A percentile compares a stretch with the other conserved stretches of the same genome.
Conservation (phyloP, 1,140 invertebrate genomes). For the Anoplolepis gracilipes region DNA sequence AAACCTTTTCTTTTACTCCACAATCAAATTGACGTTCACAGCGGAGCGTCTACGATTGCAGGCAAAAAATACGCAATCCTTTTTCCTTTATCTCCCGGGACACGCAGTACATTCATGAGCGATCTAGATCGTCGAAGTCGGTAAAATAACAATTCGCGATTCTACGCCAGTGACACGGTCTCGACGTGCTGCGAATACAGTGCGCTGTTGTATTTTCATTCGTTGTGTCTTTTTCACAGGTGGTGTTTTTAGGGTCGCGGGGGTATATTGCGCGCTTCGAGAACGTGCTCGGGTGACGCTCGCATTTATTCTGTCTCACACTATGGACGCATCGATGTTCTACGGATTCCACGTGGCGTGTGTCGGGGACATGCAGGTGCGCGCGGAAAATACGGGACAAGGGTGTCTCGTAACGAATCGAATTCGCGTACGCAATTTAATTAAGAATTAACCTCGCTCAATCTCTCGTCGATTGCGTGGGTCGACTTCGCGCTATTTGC, state of each 20-base stretch:
- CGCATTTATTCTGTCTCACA: conserved; percentile 70
- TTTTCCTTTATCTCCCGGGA: conserved; percentile 13
- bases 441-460: conserved; percentile 73
- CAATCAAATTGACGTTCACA: neutral
- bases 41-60: neutral
- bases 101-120: neutral
- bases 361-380: conserved; percentile 64
- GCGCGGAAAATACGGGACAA: conserved; percentile 20
- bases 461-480: neutral
- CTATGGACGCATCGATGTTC: conserved; percentile 48
- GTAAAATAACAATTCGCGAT: conserved; percentile 9
- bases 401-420: conserved; percentile 64
- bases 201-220: neutral
- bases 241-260: conserved; percentile 64
- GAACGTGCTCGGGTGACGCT: conserved; percentile 57
- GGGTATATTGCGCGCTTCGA: conserved; percentile 64
- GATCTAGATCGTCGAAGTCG: neutral
- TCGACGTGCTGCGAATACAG: conserved; percentile 64
- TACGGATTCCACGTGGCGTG: conserved; percentile 69
- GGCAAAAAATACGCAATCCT: conserved; percentile 11
- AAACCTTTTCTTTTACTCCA: neutral
- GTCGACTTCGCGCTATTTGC: neutral
- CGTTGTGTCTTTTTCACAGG: conserved; percentile 71
- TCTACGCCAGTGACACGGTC: conserved; percentile 59
- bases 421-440: conserved; percentile 63